Percentiles rank a stretch among this genome's conserved stretches.
Conservation (phyloP, 2,888 invertebrate genomes). For the Calliopum simillimum region DNA sequence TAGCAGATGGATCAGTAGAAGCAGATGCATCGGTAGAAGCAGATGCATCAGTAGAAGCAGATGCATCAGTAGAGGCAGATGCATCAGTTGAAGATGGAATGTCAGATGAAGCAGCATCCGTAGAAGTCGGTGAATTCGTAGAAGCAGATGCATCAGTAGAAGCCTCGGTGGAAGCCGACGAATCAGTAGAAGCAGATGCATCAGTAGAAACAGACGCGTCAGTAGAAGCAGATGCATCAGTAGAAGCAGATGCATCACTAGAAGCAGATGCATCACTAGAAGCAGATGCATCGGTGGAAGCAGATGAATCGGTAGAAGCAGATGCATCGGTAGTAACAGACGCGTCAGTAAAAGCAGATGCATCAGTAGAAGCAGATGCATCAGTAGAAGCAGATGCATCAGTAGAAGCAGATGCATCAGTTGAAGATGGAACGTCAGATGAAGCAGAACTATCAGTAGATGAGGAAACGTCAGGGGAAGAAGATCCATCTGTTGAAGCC, state of each 20-base stretch:
- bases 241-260: not conserved
- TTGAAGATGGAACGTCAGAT: no score
- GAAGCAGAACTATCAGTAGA: no score
- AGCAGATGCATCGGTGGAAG: no score
- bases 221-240: conserved; percentile 25
- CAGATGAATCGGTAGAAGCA: no score
- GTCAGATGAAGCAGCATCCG: conserved; percentile 8
- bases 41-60: not conserved
- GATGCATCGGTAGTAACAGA: no score
- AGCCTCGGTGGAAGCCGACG: conserved; percentile 14
- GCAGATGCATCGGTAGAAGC: conserved; percentile 28
- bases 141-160: not conserved
- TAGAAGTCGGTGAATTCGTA: not conserved
- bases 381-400: no score
- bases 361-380: no score
- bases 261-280: no score
- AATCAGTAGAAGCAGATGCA: not conserved
- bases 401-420: no score
- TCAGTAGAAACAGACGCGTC: conserved; percentile 5
- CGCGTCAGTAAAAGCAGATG: no score
- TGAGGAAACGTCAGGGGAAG: no score
- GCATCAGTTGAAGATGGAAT: conserved; percentile 14
- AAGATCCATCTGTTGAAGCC: no score
- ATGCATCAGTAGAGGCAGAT: not conserved
- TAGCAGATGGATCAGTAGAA: not conserved